Percentiles rank a stretch among this genome's conserved stretches.
phyloP scores from a whole-genome alignment of 2,113 vertebrate species.

The Nymphicus hollandicus region DNA sequence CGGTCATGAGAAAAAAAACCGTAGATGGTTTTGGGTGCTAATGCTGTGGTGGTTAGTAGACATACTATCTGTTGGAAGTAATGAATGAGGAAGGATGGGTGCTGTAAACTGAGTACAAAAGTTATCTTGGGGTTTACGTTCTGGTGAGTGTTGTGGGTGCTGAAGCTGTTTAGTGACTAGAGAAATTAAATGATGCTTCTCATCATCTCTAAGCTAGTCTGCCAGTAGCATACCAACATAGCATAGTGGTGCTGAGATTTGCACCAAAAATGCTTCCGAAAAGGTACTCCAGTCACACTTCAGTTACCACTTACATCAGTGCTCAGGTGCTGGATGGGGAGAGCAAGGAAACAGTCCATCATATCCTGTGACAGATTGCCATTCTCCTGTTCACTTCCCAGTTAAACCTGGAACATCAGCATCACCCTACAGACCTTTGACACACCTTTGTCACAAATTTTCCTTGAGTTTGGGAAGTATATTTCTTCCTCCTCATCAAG shows the following conservation, averaged over 20 bases:
- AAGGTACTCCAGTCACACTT: neutral
- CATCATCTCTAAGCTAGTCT: neutral
- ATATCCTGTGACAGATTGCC: neutral
- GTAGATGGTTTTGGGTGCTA: neutral
- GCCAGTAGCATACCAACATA: neutral
- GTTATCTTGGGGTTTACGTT: neutral
- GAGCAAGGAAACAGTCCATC: neutral
- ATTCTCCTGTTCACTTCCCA: neutral
- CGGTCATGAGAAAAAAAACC: neutral
- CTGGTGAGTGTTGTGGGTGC: neutral
- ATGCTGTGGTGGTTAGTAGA: neutral
- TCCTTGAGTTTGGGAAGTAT: neutral
- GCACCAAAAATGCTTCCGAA: neutral
- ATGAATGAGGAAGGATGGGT: neutral
- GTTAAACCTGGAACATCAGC: neutral
- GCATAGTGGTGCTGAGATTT: neutral
- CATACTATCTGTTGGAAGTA: neutral
- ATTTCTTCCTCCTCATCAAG: neutral
- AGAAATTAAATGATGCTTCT: neutral
- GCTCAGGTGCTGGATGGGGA: neutral
- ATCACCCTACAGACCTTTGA: neutral
- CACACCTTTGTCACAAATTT: neutral
- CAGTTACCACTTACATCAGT: neutral
- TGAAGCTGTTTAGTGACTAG: neutral
- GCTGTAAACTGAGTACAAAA: neutral